Percentiles rank a stretch among this genome's conserved stretches.
Evolutionary conservation across 2,797 vertebrate species (phyloP).

Genomic region (Bovichtus diacanthus): DNA sequence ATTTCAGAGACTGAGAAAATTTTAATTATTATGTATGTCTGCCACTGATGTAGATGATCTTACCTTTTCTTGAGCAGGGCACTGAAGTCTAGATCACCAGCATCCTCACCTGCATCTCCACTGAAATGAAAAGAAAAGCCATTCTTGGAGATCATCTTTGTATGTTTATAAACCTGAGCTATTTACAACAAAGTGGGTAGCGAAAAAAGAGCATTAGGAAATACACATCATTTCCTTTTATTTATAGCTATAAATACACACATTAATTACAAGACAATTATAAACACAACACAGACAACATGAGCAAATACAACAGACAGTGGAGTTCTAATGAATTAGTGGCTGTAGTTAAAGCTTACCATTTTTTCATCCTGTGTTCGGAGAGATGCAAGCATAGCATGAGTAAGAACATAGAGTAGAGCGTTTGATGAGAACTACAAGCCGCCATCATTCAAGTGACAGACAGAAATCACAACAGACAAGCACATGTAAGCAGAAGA

Average conservation of each 20-base stretch:
- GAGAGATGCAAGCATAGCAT: conserved; percentile 53
- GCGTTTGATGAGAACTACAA: conserved; percentile 42
- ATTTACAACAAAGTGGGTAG: conserved; percentile 2
- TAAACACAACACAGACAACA: conserved; percentile 19
- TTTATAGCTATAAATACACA: conserved; percentile 32
- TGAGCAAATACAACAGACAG: conserved; percentile 10
- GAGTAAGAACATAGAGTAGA: conserved; percentile 42
- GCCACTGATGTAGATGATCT: neutral
- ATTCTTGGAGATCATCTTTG: neutral
- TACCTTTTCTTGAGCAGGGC: conserved; percentile 92
- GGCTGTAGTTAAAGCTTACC: conserved; percentile 26
- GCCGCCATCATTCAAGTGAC: conserved; percentile 39
- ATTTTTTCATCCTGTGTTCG: conserved; percentile 41
- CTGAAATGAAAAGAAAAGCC: conserved; percentile 65
- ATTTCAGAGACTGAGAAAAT: neutral
- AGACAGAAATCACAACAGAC: conserved; percentile 40
- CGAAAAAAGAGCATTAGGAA: neutral
- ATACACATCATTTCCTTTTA: conserved; percentile 19
- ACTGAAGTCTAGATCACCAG: conserved; percentile 93
- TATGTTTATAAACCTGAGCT: conserved; percentile 4
- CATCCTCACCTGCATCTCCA: conserved; percentile 84
- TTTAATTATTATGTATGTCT: neutral
- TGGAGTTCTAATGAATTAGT: conserved; percentile 25
- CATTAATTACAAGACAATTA: conserved; percentile 30
- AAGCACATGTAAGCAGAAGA: conserved; percentile 31